A percentile compares a stretch with the other conserved stretches of the same genome.
Conservation (phyloP, 2,113 vertebrate species). For the Turdus rufiventris region DNA sequence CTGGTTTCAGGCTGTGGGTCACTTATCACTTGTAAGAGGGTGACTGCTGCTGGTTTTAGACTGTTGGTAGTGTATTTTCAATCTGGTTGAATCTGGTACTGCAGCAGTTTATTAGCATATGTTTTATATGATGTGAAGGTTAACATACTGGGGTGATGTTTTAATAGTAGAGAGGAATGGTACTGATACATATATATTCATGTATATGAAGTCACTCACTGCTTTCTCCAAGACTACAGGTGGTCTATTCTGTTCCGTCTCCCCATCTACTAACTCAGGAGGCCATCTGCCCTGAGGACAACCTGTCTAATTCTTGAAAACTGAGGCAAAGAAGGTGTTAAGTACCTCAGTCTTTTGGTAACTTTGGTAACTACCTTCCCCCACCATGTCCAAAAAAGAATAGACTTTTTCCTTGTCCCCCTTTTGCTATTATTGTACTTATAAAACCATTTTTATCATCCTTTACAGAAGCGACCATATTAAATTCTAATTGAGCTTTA, state of each 20-base stretch:
- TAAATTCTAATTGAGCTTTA: not conserved
- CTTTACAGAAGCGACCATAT: not conserved
- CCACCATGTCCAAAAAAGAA: fast-evolving
- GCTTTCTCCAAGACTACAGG: not conserved
- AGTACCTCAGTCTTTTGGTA: not conserved
- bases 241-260: not conserved
- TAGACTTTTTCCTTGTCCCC: not conserved
- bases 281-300: not conserved
- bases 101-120: not conserved
- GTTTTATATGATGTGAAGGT: not conserved
- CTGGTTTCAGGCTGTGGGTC: not conserved
- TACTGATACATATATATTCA: not conserved
- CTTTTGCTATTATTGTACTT: not conserved
- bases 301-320: not conserved
- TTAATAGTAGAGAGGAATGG: not conserved
- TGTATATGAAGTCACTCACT: not conserved
- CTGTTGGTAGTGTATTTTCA: not conserved
- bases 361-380: not conserved
- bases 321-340: not conserved
- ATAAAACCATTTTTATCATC: not conserved
- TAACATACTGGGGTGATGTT: not conserved
- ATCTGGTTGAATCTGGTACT: not conserved
- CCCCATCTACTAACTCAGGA: not conserved
- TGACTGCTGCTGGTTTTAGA: not conserved
- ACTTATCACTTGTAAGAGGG: not conserved